Percentiles rank a stretch among this genome's conserved stretches.
Conservation (phyloP, 2,113 vertebrate genomes). For the Ictidomys tridecemlineatus region DNA sequence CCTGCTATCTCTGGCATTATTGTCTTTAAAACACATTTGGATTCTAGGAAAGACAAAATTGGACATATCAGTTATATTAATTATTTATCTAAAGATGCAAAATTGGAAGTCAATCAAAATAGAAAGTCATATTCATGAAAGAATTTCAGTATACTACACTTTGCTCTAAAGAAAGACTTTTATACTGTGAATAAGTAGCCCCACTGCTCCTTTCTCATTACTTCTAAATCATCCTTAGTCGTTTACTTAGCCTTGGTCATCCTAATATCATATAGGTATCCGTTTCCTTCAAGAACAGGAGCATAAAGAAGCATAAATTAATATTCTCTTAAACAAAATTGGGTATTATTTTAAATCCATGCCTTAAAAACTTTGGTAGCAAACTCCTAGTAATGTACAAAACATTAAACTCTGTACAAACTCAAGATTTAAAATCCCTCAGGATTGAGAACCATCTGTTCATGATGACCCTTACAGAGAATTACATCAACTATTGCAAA, state of each 20-base stretch:
- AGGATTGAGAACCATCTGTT: slow-evolving; percentile 52
- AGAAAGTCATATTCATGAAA: neutral
- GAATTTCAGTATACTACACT: neutral
- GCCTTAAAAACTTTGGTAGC: neutral
- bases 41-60: slow-evolving; percentile 10
- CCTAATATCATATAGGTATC: slow-evolving; percentile 12
- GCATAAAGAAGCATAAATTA: slow-evolving; percentile 21
- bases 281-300: slow-evolving; percentile 47
- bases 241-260: slow-evolving; percentile 35
- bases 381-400: slow-evolving; percentile 21
- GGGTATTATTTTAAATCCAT: slow-evolving; percentile 38
- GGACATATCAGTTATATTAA: neutral
- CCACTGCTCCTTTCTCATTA: neutral
- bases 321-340: slow-evolving; percentile 43
- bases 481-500: slow-evolving; percentile 44
- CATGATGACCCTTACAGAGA: slow-evolving; percentile 50
- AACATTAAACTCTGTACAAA: slow-evolving; percentile 32
- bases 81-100: neutral
- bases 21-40: neutral
- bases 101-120: slow-evolving; percentile 35
- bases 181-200: neutral
- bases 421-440: slow-evolving; percentile 50
- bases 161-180: neutral
- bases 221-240: neutral
- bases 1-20: neutral